Base-by-base conservation (phyloP, 2,113 vertebrate species). In the Chloropsis hardwickii region DNA sequence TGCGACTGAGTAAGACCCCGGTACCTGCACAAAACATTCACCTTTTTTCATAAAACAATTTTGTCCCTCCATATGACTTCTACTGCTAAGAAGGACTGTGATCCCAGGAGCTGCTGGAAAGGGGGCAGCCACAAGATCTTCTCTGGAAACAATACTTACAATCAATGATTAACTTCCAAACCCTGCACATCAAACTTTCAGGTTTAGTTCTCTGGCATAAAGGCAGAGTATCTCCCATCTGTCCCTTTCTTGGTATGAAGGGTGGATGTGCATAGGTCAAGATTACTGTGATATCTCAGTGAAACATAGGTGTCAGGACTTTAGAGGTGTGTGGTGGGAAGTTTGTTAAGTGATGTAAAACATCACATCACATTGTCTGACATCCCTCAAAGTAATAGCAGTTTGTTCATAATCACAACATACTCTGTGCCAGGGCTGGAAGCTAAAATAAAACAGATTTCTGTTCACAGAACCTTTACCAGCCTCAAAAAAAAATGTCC, bases 251-350 rank as follows among this genome's bases (percentile, higher is more conserved):
- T 27, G 12, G 37, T 25, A 35, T 1, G 24, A 53, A 85, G 37
- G 33, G 45, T 19, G 20, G 33, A 64, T 6, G 20, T 0, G 2
- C 29, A 4, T 1, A 64, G 4, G 12, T 51, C 28, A 62, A 71
- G n/a, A 42, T 31, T 57, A 40, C 8, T 2, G 2, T 12, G 25
- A 1, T 12, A 51, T 21, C 25, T 69, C n/a, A 69, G 40, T 14
- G 48, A 64, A 66, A 61, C 4, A 7, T 0, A 44, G 13, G 14
- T 37, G 6, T 45, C 40, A 35, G 35, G n/a, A 54, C 20, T 76
- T 47, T 0, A 64, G 39, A 67, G 10, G 20, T 1, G 0, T 21
- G 27, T 7, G 11, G 17, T 58, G 58, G 21, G 40, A 28, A 57
- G 14, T 62, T 77, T 33, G 21, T 71, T 76, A 65, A 90, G 22